Base-by-base conservation (phyloP, 1,140 invertebrate species). In the Pseudachorutes palmiensis region DNA sequence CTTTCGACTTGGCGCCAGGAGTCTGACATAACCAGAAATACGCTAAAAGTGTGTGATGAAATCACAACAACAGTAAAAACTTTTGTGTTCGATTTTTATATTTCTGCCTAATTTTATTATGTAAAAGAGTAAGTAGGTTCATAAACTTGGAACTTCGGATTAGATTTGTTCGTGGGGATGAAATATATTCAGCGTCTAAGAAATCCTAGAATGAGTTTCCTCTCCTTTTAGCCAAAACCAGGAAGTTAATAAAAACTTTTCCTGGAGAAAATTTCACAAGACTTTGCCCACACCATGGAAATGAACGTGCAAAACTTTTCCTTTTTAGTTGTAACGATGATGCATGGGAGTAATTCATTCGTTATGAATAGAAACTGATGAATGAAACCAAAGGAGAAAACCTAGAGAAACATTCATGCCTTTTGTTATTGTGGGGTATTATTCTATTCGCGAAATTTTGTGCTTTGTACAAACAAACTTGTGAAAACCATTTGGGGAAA, bases 261-360 rank as follows among this genome's bases (percentile, higher is more conserved):
- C 36, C 87, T 86, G 9, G 85, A 85, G 0, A 80, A 80, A 1
- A 88, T 88, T 68, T 89, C 85, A 76, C 94, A 97, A 0, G 88
- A 88, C 36, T 45, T 45, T 9, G 9, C 36, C 19, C 19, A 12
- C 36, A 12, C 36, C 9, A 45, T 45, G 36, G 36, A 9, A 45
- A 45, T 12, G 19, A 12, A 19, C 36, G 9, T 45, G 36, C 36
- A 45, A 45, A 45, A 45, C 36, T 45, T 45, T 45, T 45, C 36
- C 36, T 45, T 45, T 74, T 97, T 79, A 65, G 86, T 85, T 1
- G 89, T 90, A 45, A 87, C 84, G 60, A 87, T 88, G 67, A 88
- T 87, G 49, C 90, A 76, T 1, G 89, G 87, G 12, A 95, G 77
- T 2, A 93, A 96, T 83, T 96, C 92, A 80, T 96, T 95, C 70